Evolutionary conservation across 2,797 vertebrate species (phyloP).

Genomic region (Phrynocephalus guinanensis): DNA sequence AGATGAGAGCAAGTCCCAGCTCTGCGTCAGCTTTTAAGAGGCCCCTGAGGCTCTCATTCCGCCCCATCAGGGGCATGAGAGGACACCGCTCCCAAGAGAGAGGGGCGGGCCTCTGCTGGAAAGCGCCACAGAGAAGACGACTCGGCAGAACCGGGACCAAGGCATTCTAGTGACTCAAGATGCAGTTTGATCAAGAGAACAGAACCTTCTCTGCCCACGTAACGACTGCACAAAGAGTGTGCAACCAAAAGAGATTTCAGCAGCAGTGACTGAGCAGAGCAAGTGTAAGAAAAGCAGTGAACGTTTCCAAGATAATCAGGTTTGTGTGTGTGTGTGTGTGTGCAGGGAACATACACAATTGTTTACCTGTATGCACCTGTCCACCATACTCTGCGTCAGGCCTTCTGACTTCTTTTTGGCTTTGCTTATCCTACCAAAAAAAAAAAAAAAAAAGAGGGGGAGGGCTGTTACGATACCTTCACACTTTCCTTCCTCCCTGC

Average conservation of each 20-base stretch:
- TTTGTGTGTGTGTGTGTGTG: not conserved
- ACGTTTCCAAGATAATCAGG: not conserved
- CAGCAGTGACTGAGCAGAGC: not conserved
- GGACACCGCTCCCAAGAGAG: not conserved
- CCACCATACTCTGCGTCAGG: conserved; percentile 97
- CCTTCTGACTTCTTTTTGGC: conserved; percentile 95
- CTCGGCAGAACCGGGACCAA: not conserved
- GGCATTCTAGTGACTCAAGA: not conserved
- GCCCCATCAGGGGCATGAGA: no score
- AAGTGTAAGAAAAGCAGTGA: not conserved
- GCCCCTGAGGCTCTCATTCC: no score
- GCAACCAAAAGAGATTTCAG: not conserved
- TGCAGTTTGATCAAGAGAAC: not conserved
- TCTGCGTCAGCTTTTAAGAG: no score
- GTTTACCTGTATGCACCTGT: conserved; percentile 95
- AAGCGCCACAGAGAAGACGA: not conserved
- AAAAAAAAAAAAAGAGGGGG: not conserved
- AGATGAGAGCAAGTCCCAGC: no score
- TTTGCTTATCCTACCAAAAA: conserved; percentile 88
- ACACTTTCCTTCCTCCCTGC: not conserved
- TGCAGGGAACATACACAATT: not conserved
- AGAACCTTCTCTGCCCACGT: no score
- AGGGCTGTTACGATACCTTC: accelerated
- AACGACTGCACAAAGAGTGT: no score
- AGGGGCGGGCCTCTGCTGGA: not conserved